These are phyloP conservation scores for Alectoris magna DNA, from an alignment of 2,797 vertebrate genomes.

Conservation along the genomic window DNA sequence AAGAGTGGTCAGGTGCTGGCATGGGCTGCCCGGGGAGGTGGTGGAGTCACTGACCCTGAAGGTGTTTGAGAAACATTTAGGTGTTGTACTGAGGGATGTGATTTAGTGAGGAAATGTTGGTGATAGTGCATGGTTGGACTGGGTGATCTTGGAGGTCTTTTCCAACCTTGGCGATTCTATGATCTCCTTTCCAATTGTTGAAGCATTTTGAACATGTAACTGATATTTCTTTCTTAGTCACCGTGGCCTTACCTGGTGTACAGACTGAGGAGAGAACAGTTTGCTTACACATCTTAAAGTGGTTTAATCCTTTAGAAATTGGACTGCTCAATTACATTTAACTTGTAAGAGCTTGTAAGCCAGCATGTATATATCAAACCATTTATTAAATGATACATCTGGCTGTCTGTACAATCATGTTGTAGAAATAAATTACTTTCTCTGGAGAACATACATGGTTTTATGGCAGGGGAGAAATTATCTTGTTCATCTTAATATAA, in stretches of 20 bases:
- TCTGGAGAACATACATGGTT: neutral
- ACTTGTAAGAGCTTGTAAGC: neutral
- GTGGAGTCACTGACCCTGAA: no score
- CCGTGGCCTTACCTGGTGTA: neutral
- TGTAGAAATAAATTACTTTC: neutral
- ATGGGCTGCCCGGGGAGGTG: no score
- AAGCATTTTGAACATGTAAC: neutral
- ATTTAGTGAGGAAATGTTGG: no score
- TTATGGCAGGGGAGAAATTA: neutral
- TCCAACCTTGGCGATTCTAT: no score
- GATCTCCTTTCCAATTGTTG: neutral
- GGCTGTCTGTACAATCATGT: neutral
- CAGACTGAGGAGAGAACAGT: neutral
- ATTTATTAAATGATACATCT: neutral
- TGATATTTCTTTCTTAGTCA: neutral
- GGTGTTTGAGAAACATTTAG: no score
- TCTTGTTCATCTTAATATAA: neutral
- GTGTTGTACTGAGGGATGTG: no score
- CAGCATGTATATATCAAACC: neutral
- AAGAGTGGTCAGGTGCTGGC: no score
- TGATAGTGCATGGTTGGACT: no score
- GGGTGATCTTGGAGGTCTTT: no score
- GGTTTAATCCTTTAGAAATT: neutral
- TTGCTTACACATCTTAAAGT: neutral
- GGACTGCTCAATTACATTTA: neutral